These are phyloP conservation scores for Chaetops frenatus DNA, from an alignment of 2,113 vertebrate species.

Conservation along the genomic window DNA sequence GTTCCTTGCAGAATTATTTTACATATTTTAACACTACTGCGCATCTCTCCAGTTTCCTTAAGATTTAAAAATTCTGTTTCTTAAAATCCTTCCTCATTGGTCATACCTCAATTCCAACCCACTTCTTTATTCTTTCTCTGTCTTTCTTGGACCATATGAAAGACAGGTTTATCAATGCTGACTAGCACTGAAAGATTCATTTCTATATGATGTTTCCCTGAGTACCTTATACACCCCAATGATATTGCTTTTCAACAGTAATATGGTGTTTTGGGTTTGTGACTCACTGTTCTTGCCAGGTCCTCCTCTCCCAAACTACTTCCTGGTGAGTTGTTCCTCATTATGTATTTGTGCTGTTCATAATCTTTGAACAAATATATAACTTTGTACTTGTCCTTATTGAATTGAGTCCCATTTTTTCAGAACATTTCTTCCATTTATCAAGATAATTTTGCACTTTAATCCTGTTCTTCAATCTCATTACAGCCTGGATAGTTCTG, in stretches of 20 bases:
- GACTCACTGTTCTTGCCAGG: background rate
- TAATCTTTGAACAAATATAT: background rate
- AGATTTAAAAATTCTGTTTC: background rate
- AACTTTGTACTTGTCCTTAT: background rate
- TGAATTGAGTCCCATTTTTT: slow-evolving; percentile 11
- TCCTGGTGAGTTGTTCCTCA: background rate
- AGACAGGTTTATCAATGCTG: background rate
- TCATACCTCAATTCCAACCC: background rate
- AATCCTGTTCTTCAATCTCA: slow-evolving; percentile 31
- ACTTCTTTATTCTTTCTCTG: background rate
- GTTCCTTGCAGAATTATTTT: background rate
- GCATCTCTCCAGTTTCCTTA: background rate
- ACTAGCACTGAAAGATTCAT: background rate
- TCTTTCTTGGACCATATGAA: background rate
- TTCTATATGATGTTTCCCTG: background rate
- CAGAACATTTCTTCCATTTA: slow-evolving; percentile 28
- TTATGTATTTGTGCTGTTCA: background rate
- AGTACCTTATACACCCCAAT: background rate
- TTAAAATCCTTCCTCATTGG: background rate
- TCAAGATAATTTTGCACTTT: slow-evolving; percentile 28
- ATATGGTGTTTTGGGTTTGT: background rate
- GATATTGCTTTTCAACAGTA: background rate
- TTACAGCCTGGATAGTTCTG: background rate
- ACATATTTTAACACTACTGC: background rate
- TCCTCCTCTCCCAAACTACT: background rate